Evolutionary conservation across 2,888 invertebrate genomes (phyloP).

Genomic region (Lycocerus yunnanus): DNA sequence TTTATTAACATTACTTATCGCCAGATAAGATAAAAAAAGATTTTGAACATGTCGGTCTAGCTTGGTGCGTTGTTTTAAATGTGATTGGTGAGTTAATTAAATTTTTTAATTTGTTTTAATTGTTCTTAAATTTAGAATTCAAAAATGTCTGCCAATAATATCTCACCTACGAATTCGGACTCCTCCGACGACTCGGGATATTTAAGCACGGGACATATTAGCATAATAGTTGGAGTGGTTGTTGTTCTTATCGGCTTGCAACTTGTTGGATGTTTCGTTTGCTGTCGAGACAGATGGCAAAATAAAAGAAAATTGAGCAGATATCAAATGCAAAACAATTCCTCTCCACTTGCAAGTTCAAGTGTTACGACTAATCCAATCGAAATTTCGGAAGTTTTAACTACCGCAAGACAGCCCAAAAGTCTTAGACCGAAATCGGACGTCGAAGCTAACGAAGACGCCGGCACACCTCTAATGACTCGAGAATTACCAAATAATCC

Average conservation of each 20-base stretch:
- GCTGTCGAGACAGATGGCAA: slow-evolving; percentile 14
- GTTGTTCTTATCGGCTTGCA: slow-evolving; percentile 9
- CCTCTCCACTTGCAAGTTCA: background rate
- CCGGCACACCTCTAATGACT: background rate
- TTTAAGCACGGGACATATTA: slow-evolving; percentile 1
- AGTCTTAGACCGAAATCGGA: background rate
- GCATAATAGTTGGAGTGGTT: slow-evolving; percentile 12
- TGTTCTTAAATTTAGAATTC: background rate
- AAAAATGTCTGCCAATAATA: background rate
- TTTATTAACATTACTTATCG: background rate
- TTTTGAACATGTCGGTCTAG: background rate
- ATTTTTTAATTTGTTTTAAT: background rate
- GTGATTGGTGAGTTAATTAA: background rate
- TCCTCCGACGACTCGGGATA: background rate
- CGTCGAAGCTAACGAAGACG: background rate
- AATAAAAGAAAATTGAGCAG: slow-evolving; percentile 9
- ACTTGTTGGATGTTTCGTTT: slow-evolving; percentile 9
- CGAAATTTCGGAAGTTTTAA: slow-evolving; percentile 8
- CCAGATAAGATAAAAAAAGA: background rate
- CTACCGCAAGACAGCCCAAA: slow-evolving; percentile 3
- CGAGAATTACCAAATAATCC: background rate
- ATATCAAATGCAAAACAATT: background rate
- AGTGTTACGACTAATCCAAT: background rate
- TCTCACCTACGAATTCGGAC: background rate
- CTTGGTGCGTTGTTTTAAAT: background rate